Evolutionary conservation across 2,888 invertebrate species (phyloP), one percentile per base, ranked within the genome.

Genomic region (Monoplex corrugatus): DNA sequence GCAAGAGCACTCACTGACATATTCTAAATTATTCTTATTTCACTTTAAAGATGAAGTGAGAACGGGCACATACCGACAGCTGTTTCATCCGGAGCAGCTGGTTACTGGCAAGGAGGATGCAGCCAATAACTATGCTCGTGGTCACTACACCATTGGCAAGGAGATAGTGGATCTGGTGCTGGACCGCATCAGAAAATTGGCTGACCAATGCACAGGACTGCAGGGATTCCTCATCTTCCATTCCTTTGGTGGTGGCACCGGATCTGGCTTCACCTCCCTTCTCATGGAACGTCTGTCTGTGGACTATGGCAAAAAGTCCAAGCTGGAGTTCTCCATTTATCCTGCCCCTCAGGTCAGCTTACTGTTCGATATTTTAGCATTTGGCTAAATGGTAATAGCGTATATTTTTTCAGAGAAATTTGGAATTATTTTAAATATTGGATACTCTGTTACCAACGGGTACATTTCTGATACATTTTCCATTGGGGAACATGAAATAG

Each of bases 171-270:
- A 91, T 63, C 89, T 91, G 80, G 90, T 91, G 16, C 89, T 89
- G 75, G 90, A 91, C 80, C 82, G 88, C 5, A 98, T 91, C 87
- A 80, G 90, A 6, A 89, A 91, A 86, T 45, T 91, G 87, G 87
- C 91, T 32, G 91, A 91, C 95, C 98, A 98, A 95, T 98, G 98
- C 95, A 97, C 97, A 68, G 97, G 98, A 2, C 95, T 97, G n/a
- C 97, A 97, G 92, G 98, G 98, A 68, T 98, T 98, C 96, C 97
- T 98, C 93, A 97, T 98, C 89, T 98, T 98, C 96, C 98, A 98
- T 95, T 98, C 98, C 3, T 99, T 98, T 91, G 96, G 98, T 97
- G 94, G 94, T 80, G 94, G 94, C 32, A 94, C 94, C 72, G 94
- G 94, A 13, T 93, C 94, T 75, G 90, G 98, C 16, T 93, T 92